Evolutionary conservation across 2,888 invertebrate species (phyloP).

Genomic region (Theretra japonica): DNA sequence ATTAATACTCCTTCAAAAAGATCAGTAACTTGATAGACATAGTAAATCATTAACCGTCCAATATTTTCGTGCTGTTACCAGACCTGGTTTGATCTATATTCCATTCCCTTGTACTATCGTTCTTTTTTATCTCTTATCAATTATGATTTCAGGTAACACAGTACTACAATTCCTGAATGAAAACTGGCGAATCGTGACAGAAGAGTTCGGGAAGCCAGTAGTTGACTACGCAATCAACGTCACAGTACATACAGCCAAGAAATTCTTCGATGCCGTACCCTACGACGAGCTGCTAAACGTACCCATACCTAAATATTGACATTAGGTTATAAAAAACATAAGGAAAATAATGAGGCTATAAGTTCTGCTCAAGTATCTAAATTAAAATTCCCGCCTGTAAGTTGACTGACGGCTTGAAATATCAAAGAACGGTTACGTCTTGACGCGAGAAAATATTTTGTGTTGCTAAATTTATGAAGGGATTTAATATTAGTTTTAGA

Average conservation of each 20-base stretch:
- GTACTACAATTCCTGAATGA: conserved; percentile 77
- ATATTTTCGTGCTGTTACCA: too few species aligned
- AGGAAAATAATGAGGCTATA: conserved; percentile 14
- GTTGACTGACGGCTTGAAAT: conserved; percentile 14
- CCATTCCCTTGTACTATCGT: too few species aligned
- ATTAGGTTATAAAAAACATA: conserved; percentile 5
- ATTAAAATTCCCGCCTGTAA: not conserved
- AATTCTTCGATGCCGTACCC: conserved; percentile 77
- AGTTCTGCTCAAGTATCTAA: not conserved
- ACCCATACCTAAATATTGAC: conserved; percentile 75
- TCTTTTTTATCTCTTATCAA: too few species aligned
- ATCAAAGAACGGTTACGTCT: not conserved
- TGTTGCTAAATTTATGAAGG: not conserved
- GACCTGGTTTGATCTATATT: too few species aligned
- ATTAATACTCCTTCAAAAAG: too few species aligned
- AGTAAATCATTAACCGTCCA: too few species aligned
- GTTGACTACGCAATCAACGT: conserved; percentile 78
- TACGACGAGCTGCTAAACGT: conserved; percentile 76
- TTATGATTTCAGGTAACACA: conserved; percentile 70
- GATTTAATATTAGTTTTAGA: not conserved
- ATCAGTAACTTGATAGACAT: too few species aligned
- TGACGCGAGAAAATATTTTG: not conserved
- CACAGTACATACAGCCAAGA: conserved; percentile 73
- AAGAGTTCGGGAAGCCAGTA: conserved; percentile 79
- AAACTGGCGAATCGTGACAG: conserved; percentile 79